Evolutionary conservation across 2,888 invertebrate species (phyloP), one percentile per base, ranked within the genome.

Genomic region (Dorcus parallelipipedus): DNA sequence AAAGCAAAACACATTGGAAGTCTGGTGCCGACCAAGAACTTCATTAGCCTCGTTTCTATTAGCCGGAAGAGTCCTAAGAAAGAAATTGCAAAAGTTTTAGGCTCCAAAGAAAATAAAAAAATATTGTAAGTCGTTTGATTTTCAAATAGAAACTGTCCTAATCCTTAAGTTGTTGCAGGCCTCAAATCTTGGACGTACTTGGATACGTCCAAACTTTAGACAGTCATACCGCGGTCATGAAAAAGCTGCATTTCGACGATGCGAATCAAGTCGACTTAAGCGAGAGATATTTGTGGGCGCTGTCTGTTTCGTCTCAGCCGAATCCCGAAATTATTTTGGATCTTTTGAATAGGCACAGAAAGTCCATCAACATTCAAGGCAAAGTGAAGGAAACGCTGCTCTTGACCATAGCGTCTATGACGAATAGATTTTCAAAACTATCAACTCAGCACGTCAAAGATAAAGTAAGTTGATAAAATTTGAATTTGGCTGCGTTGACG

Each of bases 281-380:
- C 38, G 93, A 93, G 71, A 79, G 90, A 58, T 92, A 91, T 74
- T 79, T 93, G 1, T 87, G 91, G 83, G 85, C 88, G 0, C 73
- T 89, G 8, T 88, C 91, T 0, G 80, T 89, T 49, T 84, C 86
- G 1, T 83, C 88, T 0, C 83, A 88, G 67, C 87, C 90, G 1
- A 80, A 83, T 42, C 79, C 80, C 39, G 82, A 83, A 52, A 75
- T 86, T 9, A 76, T 86, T 62, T 78, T 76, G 48, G 81, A 82
- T 59, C 69, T 84, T 6, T 63, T 83, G 39, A 77, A 71, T 8
- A 75, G 79, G 52, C 82, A 80, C 38, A 78, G 78, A 38, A 81
- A 81, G 69, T 80, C 75, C 26, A 78, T 72, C 61, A 77, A 80
- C 23, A 72, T 81, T 45, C 85, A 84, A 59, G 77, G 80, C 6